phyloP scores from a whole-genome alignment of 2,797 vertebrate species.

The Acanthurus tractus region DNA sequence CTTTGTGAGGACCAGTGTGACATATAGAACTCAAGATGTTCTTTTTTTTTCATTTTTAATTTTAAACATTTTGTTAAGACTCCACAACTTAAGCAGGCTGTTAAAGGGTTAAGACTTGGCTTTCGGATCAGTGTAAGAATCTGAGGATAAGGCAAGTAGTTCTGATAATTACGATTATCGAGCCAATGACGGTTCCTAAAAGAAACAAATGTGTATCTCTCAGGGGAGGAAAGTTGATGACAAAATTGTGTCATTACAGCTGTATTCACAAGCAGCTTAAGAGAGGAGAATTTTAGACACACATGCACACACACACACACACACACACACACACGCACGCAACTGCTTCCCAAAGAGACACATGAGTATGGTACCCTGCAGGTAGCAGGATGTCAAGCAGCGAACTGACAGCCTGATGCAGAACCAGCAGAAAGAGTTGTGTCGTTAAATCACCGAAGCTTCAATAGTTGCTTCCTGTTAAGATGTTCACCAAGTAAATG shows the following conservation, averaged over 20 bases:
- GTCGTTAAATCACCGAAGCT: constrained; percentile 64
- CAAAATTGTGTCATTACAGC: constrained; percentile 36
- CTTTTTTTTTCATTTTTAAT: no score
- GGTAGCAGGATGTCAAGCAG: constrained; percentile 56
- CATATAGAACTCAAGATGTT: not conserved
- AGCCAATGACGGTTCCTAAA: not conserved
- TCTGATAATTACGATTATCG: not conserved
- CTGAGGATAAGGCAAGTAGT: not conserved
- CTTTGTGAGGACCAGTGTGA: not conserved
- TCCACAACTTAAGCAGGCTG: no score
- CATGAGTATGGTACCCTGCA: constrained; percentile 52
- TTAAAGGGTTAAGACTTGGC: not conserved
- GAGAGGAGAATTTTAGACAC: constrained; percentile 15
- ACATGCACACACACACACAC: constrained; percentile 28
- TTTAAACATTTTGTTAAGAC: no score
- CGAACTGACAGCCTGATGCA: constrained; percentile 36
- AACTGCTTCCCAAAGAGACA: constrained; percentile 41
- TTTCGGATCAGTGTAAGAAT: not conserved
- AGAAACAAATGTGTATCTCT: constrained; percentile 12
- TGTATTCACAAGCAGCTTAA: constrained; percentile 21
- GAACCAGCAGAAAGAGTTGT: constrained; percentile 41
- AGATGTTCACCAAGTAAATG: constrained; percentile 59
- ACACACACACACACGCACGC: constrained; percentile 17
- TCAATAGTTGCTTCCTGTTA: constrained; percentile 61
- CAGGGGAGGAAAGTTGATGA: constrained; percentile 12